A percentile compares a stretch with the other conserved stretches of the same genome.
Conservation (phyloP, 2,797 vertebrate genomes). For the Arctocebus calabarensis region DNA sequence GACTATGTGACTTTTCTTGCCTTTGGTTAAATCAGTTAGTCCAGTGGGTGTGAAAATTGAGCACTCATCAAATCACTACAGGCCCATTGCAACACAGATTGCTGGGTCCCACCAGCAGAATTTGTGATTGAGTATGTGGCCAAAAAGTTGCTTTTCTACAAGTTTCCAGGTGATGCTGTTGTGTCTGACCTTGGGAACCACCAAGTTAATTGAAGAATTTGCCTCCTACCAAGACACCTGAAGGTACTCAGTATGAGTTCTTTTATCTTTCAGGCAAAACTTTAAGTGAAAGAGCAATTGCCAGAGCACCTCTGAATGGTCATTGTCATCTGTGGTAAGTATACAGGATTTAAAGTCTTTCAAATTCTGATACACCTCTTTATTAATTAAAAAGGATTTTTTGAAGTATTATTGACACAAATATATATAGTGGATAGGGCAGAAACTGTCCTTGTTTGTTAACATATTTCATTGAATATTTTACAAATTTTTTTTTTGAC, state of each 20-base stretch:
- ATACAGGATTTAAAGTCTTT: neutral
- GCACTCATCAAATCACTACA: neutral
- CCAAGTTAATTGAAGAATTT: neutral
- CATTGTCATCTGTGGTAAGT: conserved; percentile 97
- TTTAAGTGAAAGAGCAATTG: conserved; percentile 93
- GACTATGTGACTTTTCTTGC: conserved; percentile 16
- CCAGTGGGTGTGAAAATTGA: neutral
- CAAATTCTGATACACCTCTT: neutral
- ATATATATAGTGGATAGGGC: neutral
- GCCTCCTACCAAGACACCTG: neutral
- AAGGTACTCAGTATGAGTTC: neutral
- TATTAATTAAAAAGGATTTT: neutral
- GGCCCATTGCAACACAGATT: neutral
- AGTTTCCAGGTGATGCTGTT: neutral
- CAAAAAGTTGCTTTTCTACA: neutral
- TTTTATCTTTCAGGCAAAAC: conserved; percentile 90
- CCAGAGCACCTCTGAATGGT: conserved; percentile 91
- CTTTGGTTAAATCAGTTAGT: neutral
- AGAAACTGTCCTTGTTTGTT: conserved; percentile 1
- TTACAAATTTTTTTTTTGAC: neutral
- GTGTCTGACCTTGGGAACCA: neutral
- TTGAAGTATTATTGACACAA: neutral
- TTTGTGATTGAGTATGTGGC: neutral
- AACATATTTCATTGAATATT: conserved; percentile 21
- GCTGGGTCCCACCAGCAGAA: neutral